Evolutionary conservation across 2,888 invertebrate genomes (phyloP).

Genomic region (Agrotis clavis): DNA sequence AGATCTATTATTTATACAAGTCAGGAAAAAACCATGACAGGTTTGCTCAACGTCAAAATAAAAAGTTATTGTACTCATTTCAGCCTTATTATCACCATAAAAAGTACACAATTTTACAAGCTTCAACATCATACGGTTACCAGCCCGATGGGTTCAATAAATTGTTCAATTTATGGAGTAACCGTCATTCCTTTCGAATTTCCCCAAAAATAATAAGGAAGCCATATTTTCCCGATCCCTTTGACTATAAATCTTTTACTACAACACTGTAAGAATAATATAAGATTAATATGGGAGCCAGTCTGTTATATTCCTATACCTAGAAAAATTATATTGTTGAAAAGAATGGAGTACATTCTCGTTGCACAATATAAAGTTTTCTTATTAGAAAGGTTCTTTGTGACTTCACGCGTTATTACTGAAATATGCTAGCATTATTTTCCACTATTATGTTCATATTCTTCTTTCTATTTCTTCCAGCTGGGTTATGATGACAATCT

Average conservation of each 20-base stretch:
- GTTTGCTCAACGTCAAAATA: too few species aligned
- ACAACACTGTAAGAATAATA: constrained; percentile 50
- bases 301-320: constrained; percentile 12
- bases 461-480: too few species aligned
- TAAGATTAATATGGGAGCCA: constrained; percentile 42
- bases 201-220: constrained; percentile 29
- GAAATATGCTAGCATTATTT: neutral
- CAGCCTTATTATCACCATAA: neutral
- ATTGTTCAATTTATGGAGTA: constrained; percentile 13
- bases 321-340: constrained; percentile 15
- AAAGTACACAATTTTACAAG: neutral
- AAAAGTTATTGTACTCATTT: neutral
- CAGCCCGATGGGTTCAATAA: constrained; percentile 19
- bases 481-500: neutral
- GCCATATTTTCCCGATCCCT: constrained; percentile 42
- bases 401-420: neutral
- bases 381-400: neutral
- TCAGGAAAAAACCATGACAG: too few species aligned
- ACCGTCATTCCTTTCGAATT: constrained; percentile 17
- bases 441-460: too few species aligned
- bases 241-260: constrained; percentile 53
- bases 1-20: neutral
- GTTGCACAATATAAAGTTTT: neutral
- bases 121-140: neutral
- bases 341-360: neutral